A percentile compares a stretch with the other conserved stretches of the same genome.
Conservation (phyloP, 2,797 vertebrate genomes). For the Telmatherina bonti region DNA sequence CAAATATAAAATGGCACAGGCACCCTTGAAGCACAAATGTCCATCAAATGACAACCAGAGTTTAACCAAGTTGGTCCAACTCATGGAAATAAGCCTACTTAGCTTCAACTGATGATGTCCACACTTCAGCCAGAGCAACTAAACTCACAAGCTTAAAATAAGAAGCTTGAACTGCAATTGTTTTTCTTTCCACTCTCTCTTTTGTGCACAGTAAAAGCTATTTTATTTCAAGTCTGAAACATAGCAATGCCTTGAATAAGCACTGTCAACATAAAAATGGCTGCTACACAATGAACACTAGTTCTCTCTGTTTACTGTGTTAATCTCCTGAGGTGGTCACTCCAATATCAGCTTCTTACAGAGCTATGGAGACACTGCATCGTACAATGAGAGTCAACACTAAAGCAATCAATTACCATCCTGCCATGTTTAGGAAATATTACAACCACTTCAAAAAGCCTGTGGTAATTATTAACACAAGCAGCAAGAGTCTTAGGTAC, state of each 20-base stretch:
- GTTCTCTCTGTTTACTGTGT: slow-evolving; percentile 42
- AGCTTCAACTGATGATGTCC: slow-evolving; percentile 19
- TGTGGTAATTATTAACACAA: slow-evolving; percentile 18
- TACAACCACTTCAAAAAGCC: slow-evolving; percentile 32
- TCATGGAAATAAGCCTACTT: slow-evolving; percentile 13
- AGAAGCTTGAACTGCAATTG: not conserved
- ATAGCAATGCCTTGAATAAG: slow-evolving; percentile 16
- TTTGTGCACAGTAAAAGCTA: not conserved
- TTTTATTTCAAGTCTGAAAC: slow-evolving; percentile 13
- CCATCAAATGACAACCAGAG: slow-evolving; percentile 1
- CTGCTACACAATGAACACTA: slow-evolving; percentile 52
- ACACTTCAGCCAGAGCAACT: not conserved
- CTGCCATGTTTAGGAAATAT: slow-evolving; percentile 36
- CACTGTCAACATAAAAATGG: slow-evolving; percentile 15
- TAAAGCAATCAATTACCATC: slow-evolving; percentile 29
- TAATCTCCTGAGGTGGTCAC: slow-evolving; percentile 40
- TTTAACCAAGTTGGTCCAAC: slow-evolving; percentile 18
- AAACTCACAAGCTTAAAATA: slow-evolving; percentile 6
- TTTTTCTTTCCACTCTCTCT: not conserved
- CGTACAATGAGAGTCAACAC: slow-evolving; percentile 43
- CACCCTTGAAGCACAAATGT: not conserved
- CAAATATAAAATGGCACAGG: not conserved
- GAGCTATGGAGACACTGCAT: slow-evolving; percentile 14
- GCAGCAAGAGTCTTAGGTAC: slow-evolving; percentile 15
- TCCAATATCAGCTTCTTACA: slow-evolving; percentile 35